Percentiles rank a stretch among this genome's conserved stretches.
Conservation (phyloP, 2,113 vertebrate species). For the Panthera leo region DNA sequence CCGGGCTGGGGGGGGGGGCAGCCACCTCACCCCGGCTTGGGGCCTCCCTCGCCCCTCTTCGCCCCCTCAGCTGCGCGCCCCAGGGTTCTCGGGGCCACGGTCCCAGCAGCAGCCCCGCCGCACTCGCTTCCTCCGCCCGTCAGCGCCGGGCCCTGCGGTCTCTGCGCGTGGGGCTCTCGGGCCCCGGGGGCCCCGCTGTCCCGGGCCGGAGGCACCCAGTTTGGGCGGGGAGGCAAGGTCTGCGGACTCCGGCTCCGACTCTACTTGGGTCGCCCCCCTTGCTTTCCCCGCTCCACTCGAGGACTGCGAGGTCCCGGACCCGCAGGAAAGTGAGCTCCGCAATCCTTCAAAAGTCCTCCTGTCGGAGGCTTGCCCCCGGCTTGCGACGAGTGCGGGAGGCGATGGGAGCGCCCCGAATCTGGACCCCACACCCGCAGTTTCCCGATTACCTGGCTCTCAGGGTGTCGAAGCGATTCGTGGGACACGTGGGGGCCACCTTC, state of each 20-base stretch:
- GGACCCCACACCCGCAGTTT: background rate
- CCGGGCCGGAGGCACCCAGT: background rate
- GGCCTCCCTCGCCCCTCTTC: background rate
- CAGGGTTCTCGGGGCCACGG: background rate
- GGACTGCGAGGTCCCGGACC: background rate
- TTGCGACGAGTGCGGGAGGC: background rate
- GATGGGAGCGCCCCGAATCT: background rate
- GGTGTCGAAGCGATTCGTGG: background rate
- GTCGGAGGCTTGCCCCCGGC: background rate
- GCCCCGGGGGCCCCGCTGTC: background rate
- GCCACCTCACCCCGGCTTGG: background rate
- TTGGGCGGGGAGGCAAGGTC: too few relatives aligned
- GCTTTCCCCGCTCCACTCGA: too few relatives aligned
- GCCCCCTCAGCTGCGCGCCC: background rate
- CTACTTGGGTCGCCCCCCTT: background rate
- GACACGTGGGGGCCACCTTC: slow-evolving; percentile 36
- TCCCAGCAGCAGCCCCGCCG: background rate
- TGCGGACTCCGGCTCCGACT: background rate
- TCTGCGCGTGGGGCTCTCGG: background rate
- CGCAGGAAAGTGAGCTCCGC: background rate
- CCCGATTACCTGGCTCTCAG: background rate
- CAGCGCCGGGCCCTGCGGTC: background rate
- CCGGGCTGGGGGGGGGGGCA: slow-evolving; percentile 36
- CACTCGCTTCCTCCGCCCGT: background rate
- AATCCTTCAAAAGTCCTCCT: background rate